Evolutionary conservation across 2,113 vertebrate species (phyloP), one percentile per base, ranked within the genome.

Genomic region (Caranx ignobilis): DNA sequence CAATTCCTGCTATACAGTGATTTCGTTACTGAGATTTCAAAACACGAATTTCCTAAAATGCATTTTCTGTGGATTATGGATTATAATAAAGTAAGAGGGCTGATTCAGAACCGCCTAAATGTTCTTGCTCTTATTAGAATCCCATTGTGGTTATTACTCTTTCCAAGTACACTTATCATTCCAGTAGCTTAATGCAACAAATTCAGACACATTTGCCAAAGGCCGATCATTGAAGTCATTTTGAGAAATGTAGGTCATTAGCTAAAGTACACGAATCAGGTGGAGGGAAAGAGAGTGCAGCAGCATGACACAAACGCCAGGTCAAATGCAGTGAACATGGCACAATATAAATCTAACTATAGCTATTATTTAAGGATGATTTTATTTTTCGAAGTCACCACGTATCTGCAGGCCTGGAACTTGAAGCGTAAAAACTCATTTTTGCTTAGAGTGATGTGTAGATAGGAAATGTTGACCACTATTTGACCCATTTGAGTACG

Each of bases 401-500:
- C 3, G 15, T 15, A 5, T 47, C 45, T 4, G 45, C 13, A 16
- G 26, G 45, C 18, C 8, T 12, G 39, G 52, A 18, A 4, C 1
- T 6, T 13, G 16, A 75, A 10, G 31, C 6, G 0, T 41, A 32
- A 59, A 39, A 12, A 8, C 18, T 37, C 8, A 2, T 5, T 52
- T 48, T 21, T 34, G 26, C 41, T 1, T 1, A 41, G 26, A 47
- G 15, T 1, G 60, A 45, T 2, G 16, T 35, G 19, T 2, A n/a
- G 21, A 79, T n/a, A 31, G 67, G 34, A 68, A 16, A 31, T 26
- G 26, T 11, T 78, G 60, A n/a, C 47, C 54, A 48, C 3, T 19
- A 19, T 62, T 8, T 82, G 76, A 76, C 75, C 54, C 11, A 2
- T 39, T 10, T 0, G 15, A 73, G 60, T 32, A 10, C 52, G 13